A percentile compares a stretch with the other conserved stretches of the same genome.
These are phyloP conservation scores for Pachypeltis micranthus DNA, from an alignment of 1,140 invertebrate genomes.

Conservation along the genomic window DNA sequence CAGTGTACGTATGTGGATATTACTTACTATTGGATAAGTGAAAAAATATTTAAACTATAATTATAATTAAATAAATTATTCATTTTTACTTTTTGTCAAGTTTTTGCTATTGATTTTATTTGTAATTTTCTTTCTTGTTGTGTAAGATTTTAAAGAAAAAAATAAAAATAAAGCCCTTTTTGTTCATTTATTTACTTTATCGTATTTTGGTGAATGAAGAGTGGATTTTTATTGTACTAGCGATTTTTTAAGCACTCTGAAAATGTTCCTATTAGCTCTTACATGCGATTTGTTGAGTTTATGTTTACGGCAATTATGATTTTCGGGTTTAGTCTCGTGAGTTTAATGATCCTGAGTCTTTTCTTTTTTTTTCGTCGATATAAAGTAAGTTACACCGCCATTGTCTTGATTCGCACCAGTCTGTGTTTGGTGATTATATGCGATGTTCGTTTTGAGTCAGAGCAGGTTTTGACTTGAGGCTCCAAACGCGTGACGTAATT, in stretches of 20 bases:
- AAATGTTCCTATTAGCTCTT: slow-evolving; percentile 21
- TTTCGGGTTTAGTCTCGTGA: no score
- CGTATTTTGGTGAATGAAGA: background rate
- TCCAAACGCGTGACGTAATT: no score
- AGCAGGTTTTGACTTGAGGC: no score
- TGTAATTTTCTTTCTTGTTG: background rate
- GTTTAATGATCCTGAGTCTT: no score
- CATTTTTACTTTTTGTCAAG: slow-evolving; percentile 24
- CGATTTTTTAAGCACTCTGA: slow-evolving; percentile 11
- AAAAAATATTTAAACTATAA: slow-evolving; percentile 22
- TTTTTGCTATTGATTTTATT: background rate
- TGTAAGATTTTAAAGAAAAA: background rate
- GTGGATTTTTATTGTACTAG: slow-evolving; percentile 8
- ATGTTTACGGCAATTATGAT: background rate
- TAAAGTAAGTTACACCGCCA: no score
- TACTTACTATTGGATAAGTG: slow-evolving; percentile 19
- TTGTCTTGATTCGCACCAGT: no score
- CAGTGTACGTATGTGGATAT: slow-evolving; percentile 28
- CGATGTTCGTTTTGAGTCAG: no score
- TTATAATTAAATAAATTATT: slow-evolving; percentile 22
- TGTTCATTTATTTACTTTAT: background rate
- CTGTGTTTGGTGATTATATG: no score
- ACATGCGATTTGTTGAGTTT: slow-evolving; percentile 17
- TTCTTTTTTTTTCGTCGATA: no score
- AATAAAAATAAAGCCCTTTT: background rate